phyloP scores from a whole-genome alignment of 2,797 vertebrate genomes.

The Staurois parvus region DNA sequence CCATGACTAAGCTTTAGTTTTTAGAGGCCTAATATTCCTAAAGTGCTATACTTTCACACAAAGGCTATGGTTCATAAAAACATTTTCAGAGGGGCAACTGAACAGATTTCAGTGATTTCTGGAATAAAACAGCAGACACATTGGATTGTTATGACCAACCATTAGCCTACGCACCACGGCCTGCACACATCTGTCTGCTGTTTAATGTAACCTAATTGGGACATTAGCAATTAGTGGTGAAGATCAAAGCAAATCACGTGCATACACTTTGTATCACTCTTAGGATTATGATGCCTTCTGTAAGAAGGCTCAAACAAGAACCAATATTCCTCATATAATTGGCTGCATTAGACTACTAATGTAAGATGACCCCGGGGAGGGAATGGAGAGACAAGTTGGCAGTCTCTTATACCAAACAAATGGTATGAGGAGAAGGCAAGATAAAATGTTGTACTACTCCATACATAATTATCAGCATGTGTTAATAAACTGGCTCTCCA shows the following conservation, averaged over 20 bases:
- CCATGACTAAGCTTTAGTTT: not conserved
- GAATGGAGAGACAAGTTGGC: conserved; percentile 46
- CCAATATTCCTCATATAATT: conserved; percentile 62
- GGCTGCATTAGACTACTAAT: conserved; percentile 60
- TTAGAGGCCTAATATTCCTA: not conserved
- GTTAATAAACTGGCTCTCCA: conserved; percentile 15
- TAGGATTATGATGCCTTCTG: conserved; percentile 54
- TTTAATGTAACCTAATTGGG: conserved; percentile 61
- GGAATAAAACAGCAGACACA: conserved; percentile 6
- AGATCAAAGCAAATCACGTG: conserved; percentile 61
- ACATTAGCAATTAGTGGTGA: conserved; percentile 62
- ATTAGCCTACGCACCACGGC: conserved; percentile 39
- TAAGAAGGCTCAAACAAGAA: conserved; percentile 56
- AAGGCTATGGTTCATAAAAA: not conserved
- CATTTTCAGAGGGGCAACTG: conserved; percentile 7
- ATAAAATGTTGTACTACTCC: conserved; percentile 6
- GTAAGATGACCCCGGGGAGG: conserved; percentile 56
- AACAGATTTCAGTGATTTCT: conserved; percentile 3
- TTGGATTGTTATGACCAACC: conserved; percentile 43
- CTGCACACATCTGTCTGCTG: conserved; percentile 53
- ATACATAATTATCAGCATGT: conserved; percentile 23
- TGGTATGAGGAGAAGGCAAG: conserved; percentile 8
- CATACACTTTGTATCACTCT: conserved; percentile 55
- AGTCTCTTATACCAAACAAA: conserved; percentile 31
- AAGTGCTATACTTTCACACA: not conserved